Evolutionary conservation across 2,888 invertebrate genomes (phyloP).

Genomic region (Caenorhabditis drosophilae): DNA sequence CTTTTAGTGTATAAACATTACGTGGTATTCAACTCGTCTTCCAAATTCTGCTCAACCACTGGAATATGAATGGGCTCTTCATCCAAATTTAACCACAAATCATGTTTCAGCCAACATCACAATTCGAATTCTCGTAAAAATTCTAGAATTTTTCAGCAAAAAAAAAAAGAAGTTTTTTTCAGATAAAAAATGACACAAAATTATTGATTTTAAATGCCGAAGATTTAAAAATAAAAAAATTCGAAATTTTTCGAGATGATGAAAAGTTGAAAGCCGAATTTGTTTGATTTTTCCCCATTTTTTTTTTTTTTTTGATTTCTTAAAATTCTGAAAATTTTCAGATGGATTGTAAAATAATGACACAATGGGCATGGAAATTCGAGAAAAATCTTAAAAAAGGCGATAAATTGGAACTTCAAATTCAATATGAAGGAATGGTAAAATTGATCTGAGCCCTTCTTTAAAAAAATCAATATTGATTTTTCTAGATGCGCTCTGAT

Average conservation of each 20-base stretch:
- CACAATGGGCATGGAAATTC: constrained; percentile 47
- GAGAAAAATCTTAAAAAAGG: constrained; percentile 20
- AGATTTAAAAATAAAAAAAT: constrained; percentile 9
- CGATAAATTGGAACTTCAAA: constrained; percentile 23
- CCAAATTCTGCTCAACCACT: constrained; percentile 67
- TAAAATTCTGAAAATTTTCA: not conserved
- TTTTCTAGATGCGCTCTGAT: not conserved
- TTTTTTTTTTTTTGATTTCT: no score
- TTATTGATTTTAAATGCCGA: constrained; percentile 22
- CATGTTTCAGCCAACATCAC: constrained; percentile 15
- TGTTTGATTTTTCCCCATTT: constrained; percentile 21
- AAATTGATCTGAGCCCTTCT: no score
- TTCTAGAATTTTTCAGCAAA: not conserved
- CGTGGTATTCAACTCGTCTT: constrained; percentile 69
- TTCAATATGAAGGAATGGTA: constrained; percentile 17
- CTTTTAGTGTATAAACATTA: constrained; percentile 52
- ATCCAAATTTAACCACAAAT: constrained; percentile 50
- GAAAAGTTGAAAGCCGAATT: constrained; percentile 33
- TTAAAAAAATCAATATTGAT: no score
- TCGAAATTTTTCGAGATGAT: constrained; percentile 9
- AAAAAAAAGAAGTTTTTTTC: not conserved
- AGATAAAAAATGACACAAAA: constrained; percentile 9
- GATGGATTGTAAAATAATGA: constrained; percentile 30
- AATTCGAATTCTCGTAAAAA: not conserved
- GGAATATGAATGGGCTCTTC: constrained; percentile 49